Evolutionary conservation across 2,888 invertebrate genomes (phyloP).

Genomic region (Campaea margaritaria): DNA sequence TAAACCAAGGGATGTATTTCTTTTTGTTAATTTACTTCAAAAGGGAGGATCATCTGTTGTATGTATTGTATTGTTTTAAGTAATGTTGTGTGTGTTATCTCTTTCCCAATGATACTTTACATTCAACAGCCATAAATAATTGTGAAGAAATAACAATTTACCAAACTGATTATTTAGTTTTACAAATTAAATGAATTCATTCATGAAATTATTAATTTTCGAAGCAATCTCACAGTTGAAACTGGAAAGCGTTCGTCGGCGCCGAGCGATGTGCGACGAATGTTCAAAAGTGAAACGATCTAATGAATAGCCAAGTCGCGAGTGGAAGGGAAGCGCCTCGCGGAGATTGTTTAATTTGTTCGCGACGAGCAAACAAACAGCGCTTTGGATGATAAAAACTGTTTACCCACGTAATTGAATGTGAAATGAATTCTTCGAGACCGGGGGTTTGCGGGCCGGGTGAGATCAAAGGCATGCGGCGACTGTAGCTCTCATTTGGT

Average conservation of each 20-base stretch:
- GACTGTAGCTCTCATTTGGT: neutral
- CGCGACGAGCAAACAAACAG: conserved; percentile 20
- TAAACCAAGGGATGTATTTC: no score
- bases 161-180: no score
- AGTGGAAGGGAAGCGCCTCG: neutral
- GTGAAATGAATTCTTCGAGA: conserved; percentile 44
- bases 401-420: conserved; percentile 57
- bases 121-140: no score
- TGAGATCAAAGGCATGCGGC: neutral
- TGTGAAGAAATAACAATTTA: no score
- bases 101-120: no score
- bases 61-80: no score
- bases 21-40: no score
- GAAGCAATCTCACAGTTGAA: neutral
- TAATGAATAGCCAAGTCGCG: neutral
- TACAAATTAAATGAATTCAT: no score
- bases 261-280: neutral
- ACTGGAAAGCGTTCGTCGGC: neutral
- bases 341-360: conserved; percentile 14
- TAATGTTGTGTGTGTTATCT: no score
- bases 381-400: conserved; percentile 43
- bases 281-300: conserved; percentile 1
- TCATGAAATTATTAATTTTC: no score
- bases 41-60: no score
- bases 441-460: neutral